These are phyloP conservation scores for Campoletis raptor DNA, from an alignment of 2,888 invertebrate genomes.

Conservation along the genomic window DNA sequence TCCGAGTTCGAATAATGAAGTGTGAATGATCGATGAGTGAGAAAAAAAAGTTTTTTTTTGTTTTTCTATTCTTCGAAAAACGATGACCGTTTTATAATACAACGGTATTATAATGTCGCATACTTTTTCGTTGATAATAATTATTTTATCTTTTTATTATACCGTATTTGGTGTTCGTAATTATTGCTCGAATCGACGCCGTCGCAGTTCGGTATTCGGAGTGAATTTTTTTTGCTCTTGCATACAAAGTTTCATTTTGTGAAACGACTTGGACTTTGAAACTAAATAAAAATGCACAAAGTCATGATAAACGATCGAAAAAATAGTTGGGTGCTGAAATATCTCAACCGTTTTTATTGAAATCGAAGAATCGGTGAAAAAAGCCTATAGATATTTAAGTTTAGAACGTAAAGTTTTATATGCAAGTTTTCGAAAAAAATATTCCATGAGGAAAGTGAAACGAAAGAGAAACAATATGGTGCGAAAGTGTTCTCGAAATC, in stretches of 20 bases:
- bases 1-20: background rate
- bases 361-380: background rate
- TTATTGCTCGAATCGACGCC: background rate
- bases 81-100: background rate
- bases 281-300: background rate
- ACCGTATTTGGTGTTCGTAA: conserved; percentile 10
- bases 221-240: background rate
- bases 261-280: background rate
- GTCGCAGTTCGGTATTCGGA: background rate
- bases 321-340: background rate
- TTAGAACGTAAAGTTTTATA: background rate
- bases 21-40: background rate
- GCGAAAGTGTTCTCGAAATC: too few species aligned
- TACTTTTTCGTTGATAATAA: background rate
- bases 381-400: background rate
- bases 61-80: background rate
- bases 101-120: conserved; percentile 6
- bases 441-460: background rate
- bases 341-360: background rate
- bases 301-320: background rate
- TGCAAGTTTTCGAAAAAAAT: background rate
- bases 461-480: too few species aligned
- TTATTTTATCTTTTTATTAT: conserved; percentile 3
- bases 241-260: background rate
- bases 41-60: background rate